Evolutionary conservation across 2,888 invertebrate genomes (phyloP), one percentile per base, ranked within the genome.

Genomic region (Platycheirus rosarum): DNA sequence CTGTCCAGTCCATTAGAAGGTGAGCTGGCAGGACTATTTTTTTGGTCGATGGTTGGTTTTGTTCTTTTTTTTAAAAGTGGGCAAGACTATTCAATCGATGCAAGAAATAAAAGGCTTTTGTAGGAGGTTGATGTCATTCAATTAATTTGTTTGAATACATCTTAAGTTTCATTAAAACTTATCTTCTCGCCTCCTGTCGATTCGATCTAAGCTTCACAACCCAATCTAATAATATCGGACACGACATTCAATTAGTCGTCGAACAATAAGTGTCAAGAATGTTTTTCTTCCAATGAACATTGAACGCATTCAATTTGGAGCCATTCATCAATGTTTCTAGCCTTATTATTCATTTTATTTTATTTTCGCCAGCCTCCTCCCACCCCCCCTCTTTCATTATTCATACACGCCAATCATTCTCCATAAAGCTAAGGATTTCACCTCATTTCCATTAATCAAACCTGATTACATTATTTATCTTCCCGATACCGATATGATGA

Each of bases 361-460:
- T 65, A 23, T 29, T 13, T 35, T 16, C 26, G 9, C 23, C 13
- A 32, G 4, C 9, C 8, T n/a, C 68, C 49, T 16, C 20, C 44
- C 9, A 16, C 4, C 6, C 6, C 8, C 4, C 32, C 4, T 8
- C 23, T 23, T 14, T 44, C 18, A 14, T 11, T 42, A 49, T 32
- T 20, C 23, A 16, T 29, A 63, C 35, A 18, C 49, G 55, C 55
- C 44, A 49, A 70, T 63, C 55, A 23, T 55, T 40, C 63, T 44
- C 46, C 68, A 29, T 14, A 49, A 65, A 51, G 76, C 46, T 37
- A 57, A 60, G 53, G 60, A 82, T 66, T 82, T 62, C 48, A 82
- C 65, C 80, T 82, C 53, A 82, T 71, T 68, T 82, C 76, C 80
- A 80, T 80, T 80, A 71, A 80, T 80, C 76, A 80, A 70, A 48